Base-by-base conservation (phyloP, 2,888 invertebrate species). In the Drosophila subsilvestris region DNA sequence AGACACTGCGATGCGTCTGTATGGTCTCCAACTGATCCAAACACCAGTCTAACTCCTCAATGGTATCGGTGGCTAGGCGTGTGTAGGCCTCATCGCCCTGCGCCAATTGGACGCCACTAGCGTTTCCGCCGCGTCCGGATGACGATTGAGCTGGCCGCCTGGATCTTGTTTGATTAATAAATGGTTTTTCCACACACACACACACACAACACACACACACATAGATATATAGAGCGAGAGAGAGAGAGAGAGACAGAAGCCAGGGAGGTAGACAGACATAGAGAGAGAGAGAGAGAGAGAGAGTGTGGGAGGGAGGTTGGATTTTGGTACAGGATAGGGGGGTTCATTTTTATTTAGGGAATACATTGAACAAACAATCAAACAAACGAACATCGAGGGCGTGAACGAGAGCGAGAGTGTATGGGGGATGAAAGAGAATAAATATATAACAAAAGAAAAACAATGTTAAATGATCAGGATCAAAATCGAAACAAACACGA, bases 31-130 rank as follows among this genome's bases (percentile, higher is more conserved):
- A 94, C 94, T 99, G 99, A 94, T 99, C 99, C 93, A 99, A 94
- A 92, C 99, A 99, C 99, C 99, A 99, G 93, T 99, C 99, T 93
- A 99, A 94, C 93, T 99, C 99, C 92, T 99, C 99, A 93, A 99
- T 96, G 50, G 99, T 99, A 93, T 99, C 98, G 93, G 97, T 93
- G 67, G 98, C 98, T 92, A 98, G 93, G 93, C 98, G 98, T 94
- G 96, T 96, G 93, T 97, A 98, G 90, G 95, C 94, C 92, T 98
- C 98, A 94, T 98, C 98, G 72, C 92, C 92, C 69, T 91, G 92
- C 47, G 88, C 90, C 74, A 92, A 76, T 79, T 89, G 90, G 80
- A 95, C 95, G 63, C 90, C 89, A 68, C 77, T 56, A 57, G 79
- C 75, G 59, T 80, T 86, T 57, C 82, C 84, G 66, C 75, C 75